Evolutionary conservation across 2,888 invertebrate genomes (phyloP).

Genomic region (Elmis aenea): DNA sequence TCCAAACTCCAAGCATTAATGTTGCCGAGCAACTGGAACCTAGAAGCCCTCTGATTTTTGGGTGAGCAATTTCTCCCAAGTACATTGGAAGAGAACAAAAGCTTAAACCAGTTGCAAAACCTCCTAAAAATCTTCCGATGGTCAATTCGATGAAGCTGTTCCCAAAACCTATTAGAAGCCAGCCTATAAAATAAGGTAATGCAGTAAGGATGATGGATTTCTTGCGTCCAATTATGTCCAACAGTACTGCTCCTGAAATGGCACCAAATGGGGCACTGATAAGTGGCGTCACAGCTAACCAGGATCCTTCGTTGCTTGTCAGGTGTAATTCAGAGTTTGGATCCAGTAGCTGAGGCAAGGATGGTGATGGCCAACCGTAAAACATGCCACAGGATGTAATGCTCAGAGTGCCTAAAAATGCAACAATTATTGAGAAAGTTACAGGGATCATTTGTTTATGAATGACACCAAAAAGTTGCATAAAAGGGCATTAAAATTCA

Average conservation of each 20-base stretch:
- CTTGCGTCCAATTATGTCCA: conserved; percentile 64
- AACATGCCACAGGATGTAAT: conserved; percentile 42
- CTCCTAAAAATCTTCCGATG: conserved; percentile 50
- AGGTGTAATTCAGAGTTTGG: conserved; percentile 47
- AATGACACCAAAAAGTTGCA: no score
- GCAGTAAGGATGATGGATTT: conserved; percentile 57
- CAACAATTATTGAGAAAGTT: no score
- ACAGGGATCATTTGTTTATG: no score
- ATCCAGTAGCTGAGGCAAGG: conserved; percentile 49
- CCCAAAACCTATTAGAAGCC: conserved; percentile 59
- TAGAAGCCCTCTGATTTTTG: conserved; percentile 54
- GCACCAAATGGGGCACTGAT: conserved; percentile 61
- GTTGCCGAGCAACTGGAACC: conserved; percentile 57
- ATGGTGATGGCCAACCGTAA: conserved; percentile 60
- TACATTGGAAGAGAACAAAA: conserved; percentile 53
- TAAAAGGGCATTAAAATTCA: no score
- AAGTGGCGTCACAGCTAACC: conserved; percentile 61
- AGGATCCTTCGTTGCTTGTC: conserved; percentile 52
- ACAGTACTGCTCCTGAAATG: conserved; percentile 56
- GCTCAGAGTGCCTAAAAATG: conserved; percentile 40
- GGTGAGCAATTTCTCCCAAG: conserved; percentile 56
- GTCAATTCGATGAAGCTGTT: conserved; percentile 54
- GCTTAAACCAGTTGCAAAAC: conserved; percentile 50
- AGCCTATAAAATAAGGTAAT: conserved; percentile 57
- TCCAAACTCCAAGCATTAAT: conserved; percentile 55